Evolutionary conservation across 2,888 invertebrate species (phyloP).

Genomic region (Lycia hirtaria): DNA sequence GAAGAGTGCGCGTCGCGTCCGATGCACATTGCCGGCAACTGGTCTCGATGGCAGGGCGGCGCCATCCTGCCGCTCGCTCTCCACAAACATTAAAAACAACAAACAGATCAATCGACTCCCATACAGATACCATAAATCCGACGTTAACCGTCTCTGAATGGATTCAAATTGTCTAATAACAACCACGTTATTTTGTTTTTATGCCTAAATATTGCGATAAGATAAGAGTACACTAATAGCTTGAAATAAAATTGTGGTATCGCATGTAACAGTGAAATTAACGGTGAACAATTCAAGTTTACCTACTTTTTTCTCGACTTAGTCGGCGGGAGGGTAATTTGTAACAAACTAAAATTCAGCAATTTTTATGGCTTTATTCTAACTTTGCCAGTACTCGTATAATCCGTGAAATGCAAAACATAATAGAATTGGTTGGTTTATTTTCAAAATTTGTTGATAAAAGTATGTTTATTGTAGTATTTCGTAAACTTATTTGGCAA

Average conservation of each 20-base stretch:
- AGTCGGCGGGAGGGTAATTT: conserved; percentile 61
- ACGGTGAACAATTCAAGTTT: conserved; percentile 75
- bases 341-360: conserved; percentile 59
- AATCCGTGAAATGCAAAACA: neutral
- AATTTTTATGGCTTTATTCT: conserved; percentile 42
- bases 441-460: conserved; percentile 11
- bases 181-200: conserved; percentile 72
- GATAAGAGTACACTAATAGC: conserved; percentile 77
- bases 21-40: conserved; percentile 80
- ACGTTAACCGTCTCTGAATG: conserved; percentile 52
- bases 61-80: conserved; percentile 75
- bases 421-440: conserved; percentile 3
- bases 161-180: conserved; percentile 57
- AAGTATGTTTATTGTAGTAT: conserved; percentile 13
- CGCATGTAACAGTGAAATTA: conserved; percentile 82
- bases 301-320: conserved; percentile 71
- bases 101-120: conserved; percentile 81
- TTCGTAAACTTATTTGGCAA: conserved; percentile 27
- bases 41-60: conserved; percentile 76
- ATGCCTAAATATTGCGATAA: conserved; percentile 77
- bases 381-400: conserved; percentile 20
- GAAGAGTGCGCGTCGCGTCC: conserved; percentile 71
- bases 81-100: conserved; percentile 78
- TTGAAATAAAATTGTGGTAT: conserved; percentile 81
- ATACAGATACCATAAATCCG: conserved; percentile 63